These are phyloP conservation scores for Pegoplata infirma DNA, from an alignment of 2,888 invertebrate genomes.

Conservation along the genomic window DNA sequence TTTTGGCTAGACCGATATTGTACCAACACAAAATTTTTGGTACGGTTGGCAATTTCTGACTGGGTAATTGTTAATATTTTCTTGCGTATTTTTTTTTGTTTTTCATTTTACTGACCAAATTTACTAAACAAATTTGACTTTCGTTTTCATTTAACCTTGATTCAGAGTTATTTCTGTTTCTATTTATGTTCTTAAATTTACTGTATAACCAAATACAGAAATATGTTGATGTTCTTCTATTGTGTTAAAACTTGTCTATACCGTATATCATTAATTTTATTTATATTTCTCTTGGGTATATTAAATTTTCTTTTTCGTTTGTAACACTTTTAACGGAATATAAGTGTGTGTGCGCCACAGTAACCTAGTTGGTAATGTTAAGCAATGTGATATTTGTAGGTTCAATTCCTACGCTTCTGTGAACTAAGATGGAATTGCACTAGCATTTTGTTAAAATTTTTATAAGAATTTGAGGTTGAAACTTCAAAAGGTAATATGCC, in stretches of 20 bases:
- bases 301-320: background rate
- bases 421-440: too few relatives aligned
- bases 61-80: too few relatives aligned
- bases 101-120: background rate
- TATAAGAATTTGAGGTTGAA: too few relatives aligned
- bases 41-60: too few relatives aligned
- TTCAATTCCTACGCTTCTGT: too few relatives aligned
- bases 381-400: too few relatives aligned
- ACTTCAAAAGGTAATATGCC: too few relatives aligned
- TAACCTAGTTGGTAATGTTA: too few relatives aligned
- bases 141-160: conserved; percentile 54
- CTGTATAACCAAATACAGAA: conserved; percentile 8
- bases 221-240: conserved; percentile 19
- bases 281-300: background rate
- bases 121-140: conserved; percentile 23
- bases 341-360: too few relatives aligned
- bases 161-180: background rate
- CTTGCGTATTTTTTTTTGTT: background rate
- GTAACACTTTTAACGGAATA: background rate
- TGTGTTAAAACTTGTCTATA: background rate
- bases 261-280: background rate
- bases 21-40: too few relatives aligned
- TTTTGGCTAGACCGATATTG: too few relatives aligned
- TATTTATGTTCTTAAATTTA: conserved; percentile 36
- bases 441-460: too few relatives aligned